Conservation (phyloP, 2,797 vertebrate genomes). For the Aldrovandia affinis region DNA sequence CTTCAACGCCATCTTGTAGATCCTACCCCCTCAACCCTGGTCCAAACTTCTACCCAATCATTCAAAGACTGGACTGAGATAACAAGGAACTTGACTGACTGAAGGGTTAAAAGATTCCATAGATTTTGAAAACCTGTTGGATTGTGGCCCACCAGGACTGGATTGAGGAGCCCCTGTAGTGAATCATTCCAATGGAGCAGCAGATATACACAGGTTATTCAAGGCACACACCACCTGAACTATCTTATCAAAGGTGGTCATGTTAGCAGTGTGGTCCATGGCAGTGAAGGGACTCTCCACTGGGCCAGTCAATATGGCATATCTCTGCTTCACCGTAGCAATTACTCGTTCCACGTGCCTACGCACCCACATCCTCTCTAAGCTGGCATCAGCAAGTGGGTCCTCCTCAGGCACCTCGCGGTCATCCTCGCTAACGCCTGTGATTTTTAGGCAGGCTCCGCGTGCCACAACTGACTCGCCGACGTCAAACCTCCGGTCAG, state of each 20-base stretch:
- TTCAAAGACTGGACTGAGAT: background rate
- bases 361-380: slow-evolving; percentile 59
- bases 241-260: slow-evolving; percentile 77
- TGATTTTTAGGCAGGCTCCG: slow-evolving; percentile 63
- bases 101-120: background rate
- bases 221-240: slow-evolving; percentile 79
- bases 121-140: background rate
- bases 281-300: slow-evolving; percentile 72
- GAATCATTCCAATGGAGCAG: slow-evolving; percentile 70
- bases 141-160: background rate
- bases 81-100: background rate
- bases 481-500: slow-evolving; percentile 67
- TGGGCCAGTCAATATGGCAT: slow-evolving; percentile 73
- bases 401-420: slow-evolving; percentile 34
- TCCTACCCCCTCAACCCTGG: no score
- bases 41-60: no score
- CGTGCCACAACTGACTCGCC: slow-evolving; percentile 65
- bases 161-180: background rate
- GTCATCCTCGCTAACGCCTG: slow-evolving; percentile 33
- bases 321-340: slow-evolving; percentile 73
- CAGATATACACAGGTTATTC: slow-evolving; percentile 81
- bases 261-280: slow-evolving; percentile 65
- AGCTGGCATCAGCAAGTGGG: background rate
- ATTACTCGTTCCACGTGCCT: slow-evolving; percentile 72
- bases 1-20: background rate